A percentile compares a stretch with the other conserved stretches of the same genome.
Evolutionary conservation across 2,888 invertebrate species (phyloP).

Genomic region (Drosophila flavopinicola): DNA sequence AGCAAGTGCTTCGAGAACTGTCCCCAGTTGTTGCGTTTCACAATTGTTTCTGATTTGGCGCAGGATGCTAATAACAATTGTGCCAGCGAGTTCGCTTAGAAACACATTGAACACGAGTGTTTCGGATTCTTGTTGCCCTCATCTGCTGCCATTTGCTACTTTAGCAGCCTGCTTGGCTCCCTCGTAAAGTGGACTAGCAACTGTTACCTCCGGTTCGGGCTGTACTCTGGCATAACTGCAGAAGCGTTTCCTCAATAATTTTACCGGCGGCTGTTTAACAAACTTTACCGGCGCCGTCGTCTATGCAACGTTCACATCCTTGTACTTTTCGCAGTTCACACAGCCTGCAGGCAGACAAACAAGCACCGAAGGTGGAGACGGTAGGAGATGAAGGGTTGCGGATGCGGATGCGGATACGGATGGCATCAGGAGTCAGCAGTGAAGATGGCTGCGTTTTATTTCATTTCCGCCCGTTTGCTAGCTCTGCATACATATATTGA

Average conservation of each 20-base stretch:
- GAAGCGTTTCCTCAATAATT: slow-evolving; percentile 56
- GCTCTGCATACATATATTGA: slow-evolving; percentile 26
- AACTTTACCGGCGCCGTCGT: slow-evolving; percentile 47
- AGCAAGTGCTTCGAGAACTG: slow-evolving; percentile 25
- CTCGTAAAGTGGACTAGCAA: slow-evolving; percentile 33
- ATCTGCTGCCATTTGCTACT: slow-evolving; percentile 18
- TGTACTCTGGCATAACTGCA: slow-evolving; percentile 23
- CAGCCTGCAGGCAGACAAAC: slow-evolving; percentile 32
- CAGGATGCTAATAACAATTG: slow-evolving; percentile 51
- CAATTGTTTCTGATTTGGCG: slow-evolving; percentile 58
- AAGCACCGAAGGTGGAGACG: slow-evolving; percentile 1
- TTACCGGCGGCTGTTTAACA: slow-evolving; percentile 58
- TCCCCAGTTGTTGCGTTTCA: slow-evolving; percentile 44
- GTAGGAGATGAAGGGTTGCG: not conserved
- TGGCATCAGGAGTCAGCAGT: not conserved
- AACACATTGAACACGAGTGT: slow-evolving; percentile 41
- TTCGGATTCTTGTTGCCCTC: slow-evolving; percentile 1
- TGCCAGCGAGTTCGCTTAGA: slow-evolving; percentile 41
- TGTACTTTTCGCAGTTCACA: slow-evolving; percentile 25
- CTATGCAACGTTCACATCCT: slow-evolving; percentile 12
- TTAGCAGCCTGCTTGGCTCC: slow-evolving; percentile 12
- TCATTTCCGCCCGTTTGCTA: slow-evolving; percentile 45
- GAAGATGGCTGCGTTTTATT: slow-evolving; percentile 39
- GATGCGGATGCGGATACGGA: no score
- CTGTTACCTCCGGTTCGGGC: slow-evolving; percentile 40